Evolutionary conservation across 1,140 invertebrate genomes (phyloP), one percentile per base, ranked within the genome.

Genomic region (Heliothis virescens): DNA sequence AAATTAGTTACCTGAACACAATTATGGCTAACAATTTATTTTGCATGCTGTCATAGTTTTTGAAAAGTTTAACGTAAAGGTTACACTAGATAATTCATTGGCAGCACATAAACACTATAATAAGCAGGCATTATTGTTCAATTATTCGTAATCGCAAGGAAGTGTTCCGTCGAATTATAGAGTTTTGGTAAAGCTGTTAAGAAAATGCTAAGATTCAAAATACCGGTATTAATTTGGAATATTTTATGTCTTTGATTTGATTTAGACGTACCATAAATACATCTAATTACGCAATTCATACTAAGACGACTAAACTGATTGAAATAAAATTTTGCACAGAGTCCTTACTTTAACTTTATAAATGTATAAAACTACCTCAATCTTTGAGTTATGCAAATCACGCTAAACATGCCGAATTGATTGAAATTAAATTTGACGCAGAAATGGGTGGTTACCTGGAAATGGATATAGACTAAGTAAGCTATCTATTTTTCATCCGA

Each of bases 1-100:
- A 60, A 3, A 60, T 4, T 29, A 41, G 16, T 21, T 10, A 48
- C 16, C 16, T 41, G 16, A 48, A n/a, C 11, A 47, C 11, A 18
- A 48, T 67, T 21, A 67, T 67, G 41, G 48, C 48, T 67, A 67
- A 1, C 63, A 67, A 48, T 67, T 67, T 48, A 41, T 18, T 48
- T 2, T 21, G 18, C 47, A 48, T 48, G 41, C 16, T 67, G 18
- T 48, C 41, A 63, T 63, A 29, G 47, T 13, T 48, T 48, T 21
- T 48, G 41, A 13, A 67, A 47, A 67, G 29, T 41, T 41, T 41
- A 41, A 41, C 34, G 10, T 48, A 67, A 48, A 67, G 63, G 63
- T 67, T 67, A 65, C 4, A 15, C 5, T 48, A 15, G 10, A 67
- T 67, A 67, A 67, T 65, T 18, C 11, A 18, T 67, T 60, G 11